These are phyloP conservation scores for Peromyscus leucopus DNA, from an alignment of 2,113 vertebrate genomes.

Conservation along the genomic window DNA sequence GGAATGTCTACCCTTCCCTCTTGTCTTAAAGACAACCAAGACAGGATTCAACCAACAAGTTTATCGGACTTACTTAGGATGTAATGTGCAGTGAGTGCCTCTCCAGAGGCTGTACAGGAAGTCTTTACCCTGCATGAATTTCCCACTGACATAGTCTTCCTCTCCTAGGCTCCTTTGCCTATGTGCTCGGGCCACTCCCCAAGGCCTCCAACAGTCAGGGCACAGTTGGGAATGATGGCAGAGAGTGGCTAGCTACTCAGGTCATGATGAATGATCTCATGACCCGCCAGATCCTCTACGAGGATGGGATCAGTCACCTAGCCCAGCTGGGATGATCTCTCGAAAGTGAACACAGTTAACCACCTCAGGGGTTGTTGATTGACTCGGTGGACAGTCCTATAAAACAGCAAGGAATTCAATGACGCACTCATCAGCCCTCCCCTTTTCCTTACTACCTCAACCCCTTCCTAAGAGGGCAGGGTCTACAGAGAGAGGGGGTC, in stretches of 20 bases:
- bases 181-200: neutral
- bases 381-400: too few species aligned
- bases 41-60: neutral
- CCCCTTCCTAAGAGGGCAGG: neutral
- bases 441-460: neutral
- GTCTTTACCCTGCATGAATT: neutral
- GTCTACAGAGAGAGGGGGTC: neutral
- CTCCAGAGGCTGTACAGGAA: neutral
- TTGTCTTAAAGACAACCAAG: neutral
- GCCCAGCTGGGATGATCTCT: neutral
- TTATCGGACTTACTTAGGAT: neutral
- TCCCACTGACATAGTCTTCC: neutral
- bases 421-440: fast-evolving
- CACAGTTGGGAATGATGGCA: neutral
- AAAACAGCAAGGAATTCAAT: neutral
- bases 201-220: neutral
- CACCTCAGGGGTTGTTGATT: neutral
- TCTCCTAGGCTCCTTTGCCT: neutral
- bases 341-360: neutral
- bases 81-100: neutral
- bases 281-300: neutral
- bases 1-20: neutral
- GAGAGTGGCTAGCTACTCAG: neutral
- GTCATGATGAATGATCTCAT: neutral
- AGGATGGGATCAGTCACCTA: neutral